Evolutionary conservation across 37 sponge, comb jelly and placozoan genomes (phyloP).

Genomic region (Diacarnus erythraeanus): DNA sequence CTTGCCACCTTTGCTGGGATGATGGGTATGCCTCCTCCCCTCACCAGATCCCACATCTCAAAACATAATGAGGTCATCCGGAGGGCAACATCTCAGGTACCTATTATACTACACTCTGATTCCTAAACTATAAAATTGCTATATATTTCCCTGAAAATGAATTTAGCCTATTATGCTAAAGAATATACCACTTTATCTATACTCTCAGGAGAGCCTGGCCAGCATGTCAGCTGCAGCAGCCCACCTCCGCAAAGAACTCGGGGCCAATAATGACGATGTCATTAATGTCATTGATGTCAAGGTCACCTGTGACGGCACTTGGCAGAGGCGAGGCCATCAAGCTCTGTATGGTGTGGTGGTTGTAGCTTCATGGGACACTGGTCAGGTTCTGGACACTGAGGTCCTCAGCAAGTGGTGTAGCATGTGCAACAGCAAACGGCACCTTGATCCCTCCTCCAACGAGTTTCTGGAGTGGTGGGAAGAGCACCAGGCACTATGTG

Average conservation of each 20-base stretch:
- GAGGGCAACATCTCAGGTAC: neutral
- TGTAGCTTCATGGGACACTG: conserved; percentile 13
- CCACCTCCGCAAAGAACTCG: neutral
- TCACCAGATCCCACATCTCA: neutral
- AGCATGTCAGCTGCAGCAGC: neutral
- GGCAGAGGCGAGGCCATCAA: conserved; percentile 1
- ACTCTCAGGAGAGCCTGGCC: neutral
- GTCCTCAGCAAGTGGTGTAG: conserved; percentile 16
- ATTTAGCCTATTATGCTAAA: no score
- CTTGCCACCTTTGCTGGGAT: conserved; percentile 1
- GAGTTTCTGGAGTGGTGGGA: conserved; percentile 28
- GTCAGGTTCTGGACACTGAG: conserved; percentile 25
- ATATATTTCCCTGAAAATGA: no score
- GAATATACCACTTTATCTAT: no score
- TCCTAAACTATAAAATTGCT: no score
- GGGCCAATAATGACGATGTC: neutral
- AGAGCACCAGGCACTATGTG: neutral
- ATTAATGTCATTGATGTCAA: neutral
- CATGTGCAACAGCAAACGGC: neutral
- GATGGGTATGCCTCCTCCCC: neutral
- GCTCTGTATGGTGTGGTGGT: conserved; percentile 21
- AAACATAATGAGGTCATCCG: neutral
- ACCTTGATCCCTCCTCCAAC: neutral
- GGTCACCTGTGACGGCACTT: conserved; percentile 1
- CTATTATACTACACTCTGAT: no score